Conservation (phyloP, 2,113 vertebrate genomes). For the Anarrhichthys ocellatus region DNA sequence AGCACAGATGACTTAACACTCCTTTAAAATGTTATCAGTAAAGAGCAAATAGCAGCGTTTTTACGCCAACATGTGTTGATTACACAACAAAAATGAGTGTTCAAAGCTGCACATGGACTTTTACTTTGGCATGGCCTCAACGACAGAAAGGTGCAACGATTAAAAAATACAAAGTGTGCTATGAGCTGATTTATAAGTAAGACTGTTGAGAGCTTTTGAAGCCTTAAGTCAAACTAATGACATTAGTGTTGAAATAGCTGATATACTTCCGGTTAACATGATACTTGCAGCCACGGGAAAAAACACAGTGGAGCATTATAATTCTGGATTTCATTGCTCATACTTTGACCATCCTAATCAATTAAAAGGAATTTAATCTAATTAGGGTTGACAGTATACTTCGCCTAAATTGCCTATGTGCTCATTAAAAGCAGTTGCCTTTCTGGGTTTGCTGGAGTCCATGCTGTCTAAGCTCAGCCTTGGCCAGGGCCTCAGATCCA, state of each 20-base stretch:
- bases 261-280: conserved; percentile 11
- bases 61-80: not conserved
- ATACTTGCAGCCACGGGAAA: conserved; percentile 21
- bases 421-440: conserved; percentile 47
- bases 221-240: conserved; percentile 20
- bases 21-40: not conserved
- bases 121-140: not conserved
- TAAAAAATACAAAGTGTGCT: not conserved
- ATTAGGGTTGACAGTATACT: conserved; percentile 47
- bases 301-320: conserved; percentile 12
- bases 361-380: conserved; percentile 66
- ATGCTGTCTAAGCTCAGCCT: conserved; percentile 31
- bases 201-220: conserved; percentile 26
- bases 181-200: conserved; percentile 4
- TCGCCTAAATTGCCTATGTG: conserved; percentile 41
- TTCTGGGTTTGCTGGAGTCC: conserved; percentile 41
- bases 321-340: conserved; percentile 37
- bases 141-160: not conserved
- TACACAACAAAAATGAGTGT: not conserved
- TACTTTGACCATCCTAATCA: conserved; percentile 59
- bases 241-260: conserved; percentile 39
- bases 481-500: conserved; percentile 24
- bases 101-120: not conserved
- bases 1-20: not conserved
- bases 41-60: not conserved